Base-by-base conservation (phyloP, 1,140 invertebrate species). In the Zeugodacus cucurbitae region DNA sequence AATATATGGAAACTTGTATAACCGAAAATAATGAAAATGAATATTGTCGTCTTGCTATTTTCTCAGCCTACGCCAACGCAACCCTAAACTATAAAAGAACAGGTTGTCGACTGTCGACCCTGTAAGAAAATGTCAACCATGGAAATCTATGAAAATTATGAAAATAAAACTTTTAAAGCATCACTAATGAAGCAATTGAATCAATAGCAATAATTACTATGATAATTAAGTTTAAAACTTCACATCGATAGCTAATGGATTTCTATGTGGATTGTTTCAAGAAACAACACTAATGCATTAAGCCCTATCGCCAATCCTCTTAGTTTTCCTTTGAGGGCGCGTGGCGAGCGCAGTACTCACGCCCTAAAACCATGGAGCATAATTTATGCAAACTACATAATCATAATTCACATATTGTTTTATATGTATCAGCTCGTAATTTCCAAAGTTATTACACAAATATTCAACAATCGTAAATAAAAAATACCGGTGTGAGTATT, bases 61-160 rank as follows among this genome's bases (percentile, higher is more conserved):
- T 82, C 44, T 82, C 41, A 82, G 74, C 74, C 2, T 26, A 82
- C 74, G 41, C 74, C 74, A 82, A 82, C 74, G 74, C 74, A 82
- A 44, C n/a, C 37, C 74, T 48, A 82, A 82, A 78, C 20, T 44
- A 70, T 34, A 32, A 70, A 64, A 37, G 26, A 29, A 70, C 29
- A 70, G 64, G 22, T 26, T 62, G 58, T n/a, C n/a, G n/a, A n/a
- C n/a, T n/a, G n/a, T n/a, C n/a, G n/a, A 54, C 48, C 48, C 17
- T 54, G 17, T 54, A 54, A 54, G 48, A 20, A 54, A 54, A 14
- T 54, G 14, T 17, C 5, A 54, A 4, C 4, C 14, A 20, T 4
- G 0, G 20, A 54, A 20, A 4, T 54, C 11, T 54, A 0, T 54
- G 4, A 17, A 54, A 54, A 3, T 17, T 54, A 20, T 20, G 17